Percentiles rank a stretch among this genome's conserved stretches.
phyloP scores from a whole-genome alignment of 2,797 vertebrate genomes.

The Hozukius guyotensis region DNA sequence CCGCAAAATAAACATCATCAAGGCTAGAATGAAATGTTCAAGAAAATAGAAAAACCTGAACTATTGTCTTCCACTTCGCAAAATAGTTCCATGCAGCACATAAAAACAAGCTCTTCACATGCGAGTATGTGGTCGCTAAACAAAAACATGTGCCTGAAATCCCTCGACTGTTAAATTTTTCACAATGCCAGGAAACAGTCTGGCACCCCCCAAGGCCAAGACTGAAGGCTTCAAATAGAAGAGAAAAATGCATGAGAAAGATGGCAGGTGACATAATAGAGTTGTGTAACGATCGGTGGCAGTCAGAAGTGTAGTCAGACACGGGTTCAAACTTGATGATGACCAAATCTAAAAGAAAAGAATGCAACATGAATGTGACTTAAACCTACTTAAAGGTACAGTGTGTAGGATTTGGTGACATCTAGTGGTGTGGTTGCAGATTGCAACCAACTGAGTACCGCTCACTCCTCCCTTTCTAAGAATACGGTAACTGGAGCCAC shows the following conservation, averaged over 20 bases:
- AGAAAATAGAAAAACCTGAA: constrained; percentile 53
- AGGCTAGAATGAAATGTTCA: constrained; percentile 56
- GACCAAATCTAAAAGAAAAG: not conserved
- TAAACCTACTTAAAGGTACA: no score
- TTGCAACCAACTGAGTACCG: no score
- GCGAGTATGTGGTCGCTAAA: constrained; percentile 69
- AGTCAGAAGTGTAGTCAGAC: not conserved
- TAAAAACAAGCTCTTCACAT: constrained; percentile 77
- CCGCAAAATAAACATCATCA: constrained; percentile 68
- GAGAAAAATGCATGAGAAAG: constrained; percentile 6
- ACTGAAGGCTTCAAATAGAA: constrained; percentile 37
- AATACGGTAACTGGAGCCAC: no score
- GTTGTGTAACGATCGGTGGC: constrained; percentile 19
- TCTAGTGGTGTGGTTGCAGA: no score
- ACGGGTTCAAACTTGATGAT: not conserved
- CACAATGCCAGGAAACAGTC: constrained; percentile 84
- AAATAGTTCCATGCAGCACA: constrained; percentile 66
- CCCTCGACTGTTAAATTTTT: constrained; percentile 72
- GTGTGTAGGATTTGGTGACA: no score
- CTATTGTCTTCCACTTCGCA: constrained; percentile 72
- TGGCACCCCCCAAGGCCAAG: constrained; percentile 67
- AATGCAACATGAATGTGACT: not conserved
- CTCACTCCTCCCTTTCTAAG: no score
- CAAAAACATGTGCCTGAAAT: constrained; percentile 73
- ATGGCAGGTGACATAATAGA: constrained; percentile 37